phyloP scores from a whole-genome alignment of 2,113 vertebrate species.

The Eupsittula cactorum region DNA sequence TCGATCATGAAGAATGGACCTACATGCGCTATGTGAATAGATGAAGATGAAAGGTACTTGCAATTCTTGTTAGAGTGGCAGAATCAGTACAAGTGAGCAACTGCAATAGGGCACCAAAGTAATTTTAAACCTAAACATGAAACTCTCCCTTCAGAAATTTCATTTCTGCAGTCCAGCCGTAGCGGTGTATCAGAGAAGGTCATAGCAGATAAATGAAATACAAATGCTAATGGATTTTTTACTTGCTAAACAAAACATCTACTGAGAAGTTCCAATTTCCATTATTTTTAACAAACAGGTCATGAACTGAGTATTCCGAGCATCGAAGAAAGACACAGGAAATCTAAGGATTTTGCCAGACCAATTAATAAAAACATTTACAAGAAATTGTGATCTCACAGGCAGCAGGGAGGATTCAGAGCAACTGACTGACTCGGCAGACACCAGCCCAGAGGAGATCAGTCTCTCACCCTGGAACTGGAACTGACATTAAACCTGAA shows the following conservation, averaged over 20 bases:
- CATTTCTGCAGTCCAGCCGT: not conserved
- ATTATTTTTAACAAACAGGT: slow-evolving; percentile 41
- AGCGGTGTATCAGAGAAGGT: not conserved
- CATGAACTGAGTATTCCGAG: slow-evolving; percentile 42
- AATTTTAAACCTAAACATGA: not conserved
- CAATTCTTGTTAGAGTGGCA: not conserved
- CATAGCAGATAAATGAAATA: not conserved
- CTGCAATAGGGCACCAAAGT: not conserved
- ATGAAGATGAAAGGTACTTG: not conserved
- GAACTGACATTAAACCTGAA: not conserved
- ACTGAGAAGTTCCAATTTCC: slow-evolving; percentile 5
- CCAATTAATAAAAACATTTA: slow-evolving; percentile 21
- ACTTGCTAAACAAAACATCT: not conserved
- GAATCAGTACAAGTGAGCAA: not conserved
- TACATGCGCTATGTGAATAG: not conserved
- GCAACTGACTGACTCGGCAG: not conserved
- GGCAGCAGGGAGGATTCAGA: slow-evolving; percentile 1
- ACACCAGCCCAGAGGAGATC: not conserved
- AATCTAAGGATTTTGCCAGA: slow-evolving; percentile 21
- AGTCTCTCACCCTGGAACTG: not conserved
- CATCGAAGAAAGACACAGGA: not conserved
- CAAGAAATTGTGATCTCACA: slow-evolving; percentile 44
- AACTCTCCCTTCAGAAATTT: not conserved
- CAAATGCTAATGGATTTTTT: not conserved
- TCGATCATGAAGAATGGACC: not conserved